Conservation (phyloP, 2,797 vertebrate genomes). For the Mus caroli region DNA sequence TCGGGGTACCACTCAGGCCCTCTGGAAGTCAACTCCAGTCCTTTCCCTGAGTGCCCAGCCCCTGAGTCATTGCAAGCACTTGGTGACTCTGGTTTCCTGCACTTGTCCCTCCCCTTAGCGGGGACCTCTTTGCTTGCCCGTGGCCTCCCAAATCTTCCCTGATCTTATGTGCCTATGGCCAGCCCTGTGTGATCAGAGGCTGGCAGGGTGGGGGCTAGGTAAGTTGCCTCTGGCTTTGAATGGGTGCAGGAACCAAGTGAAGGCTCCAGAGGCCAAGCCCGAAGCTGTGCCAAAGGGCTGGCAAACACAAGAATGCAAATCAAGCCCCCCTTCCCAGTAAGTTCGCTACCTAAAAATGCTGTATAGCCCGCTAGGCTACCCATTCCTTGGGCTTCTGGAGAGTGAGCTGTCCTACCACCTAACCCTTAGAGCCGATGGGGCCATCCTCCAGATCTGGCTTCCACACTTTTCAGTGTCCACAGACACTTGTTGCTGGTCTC, state of each 20-base stretch:
- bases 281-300: not conserved
- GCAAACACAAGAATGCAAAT: not conserved
- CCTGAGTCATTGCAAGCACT: not conserved
- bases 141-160: not conserved
- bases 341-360: not conserved
- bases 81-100: not conserved
- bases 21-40: not conserved
- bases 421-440: fast-evolving
- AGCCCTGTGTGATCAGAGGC: not conserved
- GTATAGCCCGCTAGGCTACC: too few relatives aligned
- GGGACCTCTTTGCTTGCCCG: not conserved
- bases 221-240: not conserved
- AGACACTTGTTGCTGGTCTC: not conserved
- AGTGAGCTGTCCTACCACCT: not conserved
- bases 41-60: not conserved
- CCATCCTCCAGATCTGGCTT: not conserved
- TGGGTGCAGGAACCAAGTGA: not conserved
- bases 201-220: not conserved
- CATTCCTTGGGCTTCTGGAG: not conserved
- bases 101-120: not conserved
- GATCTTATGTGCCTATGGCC: not conserved
- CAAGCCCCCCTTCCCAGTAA: too few relatives aligned
- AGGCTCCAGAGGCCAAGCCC: fast-evolving
- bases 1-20: not conserved
- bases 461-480: not conserved